Conservation (phyloP, 2,113 vertebrate genomes). For the Mastomys coucha region DNA sequence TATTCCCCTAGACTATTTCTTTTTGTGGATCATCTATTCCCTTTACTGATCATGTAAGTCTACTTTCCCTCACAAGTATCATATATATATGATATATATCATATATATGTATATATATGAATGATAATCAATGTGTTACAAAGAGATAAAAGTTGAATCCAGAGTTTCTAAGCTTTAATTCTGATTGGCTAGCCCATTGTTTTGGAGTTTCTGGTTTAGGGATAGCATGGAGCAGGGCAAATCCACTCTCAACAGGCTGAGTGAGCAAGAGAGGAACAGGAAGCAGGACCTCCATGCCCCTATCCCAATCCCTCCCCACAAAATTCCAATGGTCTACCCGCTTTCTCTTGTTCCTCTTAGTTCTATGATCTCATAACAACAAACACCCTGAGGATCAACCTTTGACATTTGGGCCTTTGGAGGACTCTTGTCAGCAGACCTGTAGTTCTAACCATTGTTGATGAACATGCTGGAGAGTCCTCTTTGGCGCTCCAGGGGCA, state of each 20-base stretch:
- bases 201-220: background rate
- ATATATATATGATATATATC: too few species aligned
- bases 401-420: background rate
- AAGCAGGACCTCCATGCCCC: background rate
- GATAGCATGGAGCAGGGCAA: background rate
- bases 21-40: conserved; percentile 9
- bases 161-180: background rate
- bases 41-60: background rate
- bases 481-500: background rate
- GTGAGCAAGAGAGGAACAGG: background rate
- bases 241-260: background rate
- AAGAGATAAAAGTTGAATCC: background rate
- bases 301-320: background rate
- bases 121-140: background rate
- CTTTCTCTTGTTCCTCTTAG: background rate
- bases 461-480: background rate
- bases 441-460: background rate
- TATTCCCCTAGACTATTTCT: background rate
- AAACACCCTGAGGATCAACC: background rate
- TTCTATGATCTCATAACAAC: background rate
- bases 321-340: background rate
- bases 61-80: background rate
- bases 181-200: background rate
- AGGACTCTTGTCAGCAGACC: background rate
- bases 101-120: background rate